A percentile compares a stretch with the other conserved stretches of the same genome.
These are phyloP conservation scores for Drosophila busckii DNA, from an alignment of 1,140 invertebrate species.

Conservation along the genomic window DNA sequence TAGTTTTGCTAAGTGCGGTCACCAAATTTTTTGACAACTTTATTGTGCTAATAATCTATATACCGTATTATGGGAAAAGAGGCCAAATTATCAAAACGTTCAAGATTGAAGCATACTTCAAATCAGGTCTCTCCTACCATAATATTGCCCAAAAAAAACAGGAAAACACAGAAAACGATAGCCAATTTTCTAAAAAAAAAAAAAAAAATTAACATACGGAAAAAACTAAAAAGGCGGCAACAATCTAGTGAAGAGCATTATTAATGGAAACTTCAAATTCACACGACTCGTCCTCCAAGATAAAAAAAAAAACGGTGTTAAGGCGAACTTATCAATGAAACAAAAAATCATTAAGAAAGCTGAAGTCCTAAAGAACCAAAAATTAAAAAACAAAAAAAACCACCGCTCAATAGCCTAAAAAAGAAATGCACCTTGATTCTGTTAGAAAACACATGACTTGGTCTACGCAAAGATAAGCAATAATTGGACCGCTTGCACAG, in stretches of 20 bases:
- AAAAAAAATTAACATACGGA: background rate
- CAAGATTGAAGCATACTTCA: too few species aligned
- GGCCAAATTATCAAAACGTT: too few species aligned
- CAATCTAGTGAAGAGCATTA: background rate
- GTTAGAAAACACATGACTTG: background rate
- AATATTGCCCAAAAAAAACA: too few species aligned
- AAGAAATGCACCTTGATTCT: background rate
- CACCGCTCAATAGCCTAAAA: background rate
- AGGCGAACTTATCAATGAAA: too few species aligned
- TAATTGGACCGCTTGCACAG: too few species aligned
- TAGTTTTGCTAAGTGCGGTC: too few species aligned
- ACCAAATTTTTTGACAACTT: too few species aligned
- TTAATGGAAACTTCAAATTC: background rate
- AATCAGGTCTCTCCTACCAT: too few species aligned
- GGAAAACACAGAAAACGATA: background rate
- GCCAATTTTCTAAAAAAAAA: background rate
- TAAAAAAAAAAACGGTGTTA: background rate
- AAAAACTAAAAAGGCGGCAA: background rate
- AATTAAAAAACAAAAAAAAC: background rate
- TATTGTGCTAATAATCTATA: too few species aligned
- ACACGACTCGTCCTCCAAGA: background rate
- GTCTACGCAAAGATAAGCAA: too few species aligned
- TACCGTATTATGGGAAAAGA: too few species aligned
- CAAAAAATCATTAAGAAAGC: background rate
- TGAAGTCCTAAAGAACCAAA: background rate